These are phyloP conservation scores for Nymphalis polychloros DNA, from an alignment of 2,888 invertebrate species.

Conservation along the genomic window DNA sequence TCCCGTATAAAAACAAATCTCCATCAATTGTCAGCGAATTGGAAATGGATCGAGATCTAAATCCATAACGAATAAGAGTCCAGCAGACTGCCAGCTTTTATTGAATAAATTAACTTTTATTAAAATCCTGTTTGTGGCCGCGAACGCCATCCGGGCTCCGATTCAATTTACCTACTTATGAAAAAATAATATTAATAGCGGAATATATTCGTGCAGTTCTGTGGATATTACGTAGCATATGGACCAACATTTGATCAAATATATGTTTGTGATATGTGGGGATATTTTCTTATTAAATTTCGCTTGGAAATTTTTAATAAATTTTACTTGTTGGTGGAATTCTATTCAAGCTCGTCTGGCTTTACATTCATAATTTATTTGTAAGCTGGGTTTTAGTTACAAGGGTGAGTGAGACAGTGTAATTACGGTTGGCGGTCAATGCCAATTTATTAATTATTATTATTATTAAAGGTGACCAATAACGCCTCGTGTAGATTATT, in stretches of 20 bases:
- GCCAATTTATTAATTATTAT: no score
- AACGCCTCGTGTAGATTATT: no score
- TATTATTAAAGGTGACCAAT: no score
- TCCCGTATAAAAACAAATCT: constrained; percentile 20
- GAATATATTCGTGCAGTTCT: constrained; percentile 14
- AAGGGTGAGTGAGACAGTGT: no score
- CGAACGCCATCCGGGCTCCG: constrained; percentile 38
- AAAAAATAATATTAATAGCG: constrained; percentile 30
- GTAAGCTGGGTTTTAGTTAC: no score
- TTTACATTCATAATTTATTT: no score
- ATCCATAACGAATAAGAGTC: constrained; percentile 55
- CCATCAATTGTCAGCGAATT: constrained; percentile 44
- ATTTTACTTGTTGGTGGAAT: no score
- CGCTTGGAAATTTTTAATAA: no score
- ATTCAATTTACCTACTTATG: constrained; percentile 56
- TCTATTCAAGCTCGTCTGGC: no score
- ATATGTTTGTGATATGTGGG: background rate
- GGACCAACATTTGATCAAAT: background rate
- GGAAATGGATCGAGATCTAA: constrained; percentile 52
- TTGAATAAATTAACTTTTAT: constrained; percentile 78
- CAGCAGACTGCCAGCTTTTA: constrained; percentile 58
- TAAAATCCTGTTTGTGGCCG: constrained; percentile 51
- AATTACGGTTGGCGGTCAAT: no score
- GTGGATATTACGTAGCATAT: background rate
- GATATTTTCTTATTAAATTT: no score